Percentiles rank a stretch among this genome's conserved stretches.
Evolutionary conservation across 2,113 vertebrate genomes (phyloP).

Genomic region (Chlamydotis undulata): DNA sequence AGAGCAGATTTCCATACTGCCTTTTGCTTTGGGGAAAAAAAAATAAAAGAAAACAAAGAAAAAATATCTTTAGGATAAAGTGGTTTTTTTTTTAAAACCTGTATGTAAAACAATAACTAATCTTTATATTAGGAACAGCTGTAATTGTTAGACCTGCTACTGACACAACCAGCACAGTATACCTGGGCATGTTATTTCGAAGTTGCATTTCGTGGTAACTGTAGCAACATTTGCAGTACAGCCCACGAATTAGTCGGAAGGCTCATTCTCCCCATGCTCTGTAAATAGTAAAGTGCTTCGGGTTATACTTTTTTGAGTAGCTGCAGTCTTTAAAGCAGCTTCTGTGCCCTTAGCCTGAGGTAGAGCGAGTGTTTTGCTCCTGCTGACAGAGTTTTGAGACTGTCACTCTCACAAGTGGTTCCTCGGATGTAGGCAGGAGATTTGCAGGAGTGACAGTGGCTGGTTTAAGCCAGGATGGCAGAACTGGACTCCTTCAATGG

Average conservation of each 20-base stretch:
- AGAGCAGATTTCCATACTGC: neutral
- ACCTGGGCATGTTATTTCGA: neutral
- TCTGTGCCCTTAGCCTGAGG: neutral
- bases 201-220: neutral
- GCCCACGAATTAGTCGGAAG: neutral
- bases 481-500: neutral
- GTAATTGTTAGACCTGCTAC: neutral
- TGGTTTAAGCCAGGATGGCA: neutral
- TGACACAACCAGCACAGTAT: neutral
- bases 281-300: neutral
- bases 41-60: too few relatives aligned
- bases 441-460: neutral
- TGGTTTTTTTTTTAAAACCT: neutral
- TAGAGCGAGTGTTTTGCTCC: neutral
- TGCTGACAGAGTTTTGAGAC: neutral
- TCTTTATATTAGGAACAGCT: neutral
- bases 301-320: neutral
- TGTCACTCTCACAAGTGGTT: neutral
- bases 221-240: neutral
- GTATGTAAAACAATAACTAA: neutral
- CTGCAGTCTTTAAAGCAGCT: neutral
- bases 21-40: fast-evolving
- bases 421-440: neutral
- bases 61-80: neutral
- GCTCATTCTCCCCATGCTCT: neutral